Base-by-base conservation (phyloP, 2,113 vertebrate species). In the Phaethon lepturus region DNA sequence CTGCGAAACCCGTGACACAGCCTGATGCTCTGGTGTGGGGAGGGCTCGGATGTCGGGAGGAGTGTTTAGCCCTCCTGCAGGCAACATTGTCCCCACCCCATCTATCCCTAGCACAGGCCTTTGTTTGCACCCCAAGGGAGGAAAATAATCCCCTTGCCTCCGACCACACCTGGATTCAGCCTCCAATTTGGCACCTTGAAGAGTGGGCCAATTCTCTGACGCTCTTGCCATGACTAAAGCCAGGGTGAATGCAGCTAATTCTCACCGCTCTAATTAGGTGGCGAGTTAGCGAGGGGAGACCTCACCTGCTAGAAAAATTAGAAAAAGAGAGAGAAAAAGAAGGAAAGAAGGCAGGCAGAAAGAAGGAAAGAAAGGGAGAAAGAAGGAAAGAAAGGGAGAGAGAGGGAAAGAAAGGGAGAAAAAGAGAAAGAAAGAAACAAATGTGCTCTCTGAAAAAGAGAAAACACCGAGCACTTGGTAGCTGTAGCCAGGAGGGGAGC, bases 81-180 rank as follows among this genome's bases (percentile, higher is more conserved):
- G 94, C 95, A 94, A 25, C 90, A 82, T 71, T 93, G 77, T 94
- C 79, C 75, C 86, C 90, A 94, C 69, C 95, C 75, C 64, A 91
- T 93, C 96, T 95, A 91, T 83, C 91, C 80, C 79, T 92, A 91
- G 92, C 18, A 2, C 79, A 77, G 88, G 81, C 86, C 58, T 98
- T 98, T 98, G 97, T 98, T 97, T 96, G 93, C 62, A 84, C 97
- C 96, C 91, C 96, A 96, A 96, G 96, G 94, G 96, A 96, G 95
- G 94, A 97, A 97, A 97, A 95, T 97, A 98, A 98, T 97, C 97
- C 93, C 68, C 42, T 91, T 73, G 89, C 95, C 72, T 93, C 86
- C 13, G 38, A 94, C 96, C 88, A 97, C 97, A 97, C 97, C 97
- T 98, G 97, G 95, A 95, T 95, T 96, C 92, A 95, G 85, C 83